A percentile compares a stretch with the other conserved stretches of the same genome.
phyloP scores from a whole-genome alignment of 1,140 invertebrate genomes.

The Oryctes rhinoceros region DNA sequence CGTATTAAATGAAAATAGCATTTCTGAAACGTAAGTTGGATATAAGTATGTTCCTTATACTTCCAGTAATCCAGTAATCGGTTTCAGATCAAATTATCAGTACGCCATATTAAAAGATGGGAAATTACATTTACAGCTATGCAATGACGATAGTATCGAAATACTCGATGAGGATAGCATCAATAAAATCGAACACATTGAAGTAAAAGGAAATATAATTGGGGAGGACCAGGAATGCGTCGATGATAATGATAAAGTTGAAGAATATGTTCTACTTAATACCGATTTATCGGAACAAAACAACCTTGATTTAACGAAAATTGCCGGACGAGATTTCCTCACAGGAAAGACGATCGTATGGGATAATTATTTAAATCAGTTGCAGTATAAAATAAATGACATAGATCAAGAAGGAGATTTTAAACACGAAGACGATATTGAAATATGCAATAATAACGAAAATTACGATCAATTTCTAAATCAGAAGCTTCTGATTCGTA shows the following conservation, averaged over 20 bases:
- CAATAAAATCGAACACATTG: not conserved
- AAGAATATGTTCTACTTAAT: not conserved
- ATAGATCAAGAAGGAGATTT: not conserved
- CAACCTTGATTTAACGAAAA: not conserved
- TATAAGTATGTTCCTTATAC: not conserved
- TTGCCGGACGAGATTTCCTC: not conserved
- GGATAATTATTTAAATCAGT: constrained; percentile 5
- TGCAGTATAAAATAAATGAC: not conserved
- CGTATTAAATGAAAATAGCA: not conserved
- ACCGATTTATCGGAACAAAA: not conserved
- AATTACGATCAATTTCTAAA: constrained; percentile 13
- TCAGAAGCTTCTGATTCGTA: not conserved
- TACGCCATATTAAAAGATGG: constrained; percentile 34
- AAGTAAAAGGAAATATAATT: not conserved
- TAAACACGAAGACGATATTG: not conserved
- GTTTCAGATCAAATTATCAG: not conserved
- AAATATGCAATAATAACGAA: not conserved
- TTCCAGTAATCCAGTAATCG: too few species aligned
- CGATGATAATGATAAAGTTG: not conserved
- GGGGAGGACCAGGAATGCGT: not conserved
- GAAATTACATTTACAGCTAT: constrained; percentile 28
- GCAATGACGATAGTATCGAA: constrained; percentile 1
- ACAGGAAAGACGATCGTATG: not conserved
- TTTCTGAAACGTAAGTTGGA: not conserved
- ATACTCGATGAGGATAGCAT: not conserved